Base-by-base conservation (phyloP, 1,140 invertebrate genomes). In the Aplysia californica region DNA sequence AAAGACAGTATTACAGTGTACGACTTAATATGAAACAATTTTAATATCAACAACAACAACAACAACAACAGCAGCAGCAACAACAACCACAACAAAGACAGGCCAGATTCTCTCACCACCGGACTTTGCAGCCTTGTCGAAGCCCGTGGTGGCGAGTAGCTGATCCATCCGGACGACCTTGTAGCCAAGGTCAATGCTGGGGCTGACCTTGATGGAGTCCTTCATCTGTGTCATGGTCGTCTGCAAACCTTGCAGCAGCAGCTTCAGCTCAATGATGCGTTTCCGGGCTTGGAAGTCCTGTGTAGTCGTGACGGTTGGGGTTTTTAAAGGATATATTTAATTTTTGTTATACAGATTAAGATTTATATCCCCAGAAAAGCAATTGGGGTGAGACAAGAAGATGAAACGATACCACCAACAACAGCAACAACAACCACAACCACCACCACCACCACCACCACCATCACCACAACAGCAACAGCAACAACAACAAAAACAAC, bases 201-300 rank as follows among this genome's bases (percentile, higher is more conserved):
- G 72, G 39, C 72, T 75, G 61, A 75, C 41, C 58, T 55, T 65
- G 23, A 66, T 56, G 15, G 72, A 75, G 15, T 75, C 72, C 20
- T 44, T 31, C 39, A 75, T 15, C 26, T 35, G 59, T 29, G 44
- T 75, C 72, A 75, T 64, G n/a, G 59, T 21, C 3, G 61, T 41
- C 41, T 75, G 72, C 29, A 75, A 61, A 23, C 72, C 41, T 36
- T 75, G 72, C 5, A 75, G 39, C 26, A 75, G 31, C 1, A 75
- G 72, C n/a, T 75, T 66, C 0, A 75, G 44, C 29, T 75, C 61
- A 2, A 38, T 50, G 36, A 75, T 75, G n/a, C 72, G 72, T 50
- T 66, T 75, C 23, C 72, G 4, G 10, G 72, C 36, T 66, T 75
- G 59, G 41, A 75, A 75, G 29, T 75, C 72, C 72, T 75, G 61